Evolutionary conservation across 1,140 invertebrate genomes (phyloP), one percentile per base, ranked within the genome.

Genomic region (Neotoxoptera formosana): DNA sequence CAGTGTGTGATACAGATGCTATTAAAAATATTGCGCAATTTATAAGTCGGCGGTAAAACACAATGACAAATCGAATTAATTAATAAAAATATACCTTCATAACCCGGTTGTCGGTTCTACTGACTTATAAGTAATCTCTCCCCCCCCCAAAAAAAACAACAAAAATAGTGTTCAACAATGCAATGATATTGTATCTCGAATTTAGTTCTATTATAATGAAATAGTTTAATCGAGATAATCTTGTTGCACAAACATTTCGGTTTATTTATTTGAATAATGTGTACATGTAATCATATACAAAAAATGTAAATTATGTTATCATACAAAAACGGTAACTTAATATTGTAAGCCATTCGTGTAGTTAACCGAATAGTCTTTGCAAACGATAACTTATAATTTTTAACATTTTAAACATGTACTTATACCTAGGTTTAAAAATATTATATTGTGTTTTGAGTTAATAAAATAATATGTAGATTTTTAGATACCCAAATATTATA

Each of bases 21-120:
- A 89, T 89, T 53, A 89, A 56, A 56, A 23, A 89, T 56, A 89
- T 56, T 36, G 25, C 14, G 1, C 47, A 34, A 34, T 53, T 36
- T 34, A 36, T 89, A 53, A 89, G 87, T 89, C n/a, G 9, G 17
- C 48, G 47, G 30, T 86, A 86, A 76, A 76, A 76, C n/a, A 76
- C 17, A 76, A n/a, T 45, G 84, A n/a, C 45, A 6, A 88, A 88
- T 48, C 86, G 86, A 48, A 88, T 48, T n/a, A 88, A 84, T 84
- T 48, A 88, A 88, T 47, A 51, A 88, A 88, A 88, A 88, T 21
- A 88, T 9, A 21, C n/a, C n/a, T 41, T 41, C 41, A 9, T 36
- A 86, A 30, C 45, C 25, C 30, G 7, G 21, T 47, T 7, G 8
- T 23, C 14, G 21, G 86, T 34, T 36, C 20, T 36, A 36, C 20